Percentiles rank a stretch among this genome's conserved stretches.
Evolutionary conservation across 2,113 vertebrate genomes (phyloP).

Genomic region (Rhabdornis inornatus): DNA sequence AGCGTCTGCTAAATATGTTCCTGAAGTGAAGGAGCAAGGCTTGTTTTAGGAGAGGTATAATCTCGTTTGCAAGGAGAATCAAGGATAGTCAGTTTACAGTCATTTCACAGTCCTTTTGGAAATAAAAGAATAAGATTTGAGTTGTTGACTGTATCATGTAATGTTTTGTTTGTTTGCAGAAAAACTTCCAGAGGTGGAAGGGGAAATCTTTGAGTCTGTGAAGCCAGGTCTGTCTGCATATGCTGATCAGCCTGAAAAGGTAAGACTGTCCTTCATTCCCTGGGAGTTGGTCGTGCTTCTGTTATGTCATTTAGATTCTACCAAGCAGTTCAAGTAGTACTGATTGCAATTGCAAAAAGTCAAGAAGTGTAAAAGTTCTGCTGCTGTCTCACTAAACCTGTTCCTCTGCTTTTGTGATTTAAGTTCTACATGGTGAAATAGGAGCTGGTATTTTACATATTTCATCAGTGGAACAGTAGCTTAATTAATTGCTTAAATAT

Average conservation of each 20-base stretch:
- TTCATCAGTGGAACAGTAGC: neutral
- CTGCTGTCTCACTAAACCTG: neutral
- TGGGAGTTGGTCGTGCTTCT: neutral
- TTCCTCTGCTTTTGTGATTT: neutral
- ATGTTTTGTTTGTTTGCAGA: constrained; percentile 71
- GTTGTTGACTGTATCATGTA: neutral
- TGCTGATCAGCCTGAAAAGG: constrained; percentile 87
- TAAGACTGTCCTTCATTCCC: constrained; percentile 49
- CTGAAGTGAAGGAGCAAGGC: neutral
- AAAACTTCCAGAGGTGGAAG: constrained; percentile 84
- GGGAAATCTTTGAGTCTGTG: constrained; percentile 93
- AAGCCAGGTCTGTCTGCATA: constrained; percentile 96
- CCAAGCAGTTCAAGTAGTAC: neutral
- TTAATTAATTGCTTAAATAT: neutral
- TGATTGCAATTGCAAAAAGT: neutral
- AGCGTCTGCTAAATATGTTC: neutral
- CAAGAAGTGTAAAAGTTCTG: neutral
- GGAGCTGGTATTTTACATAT: neutral
- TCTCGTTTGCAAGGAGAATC: neutral
- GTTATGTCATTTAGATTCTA: neutral
- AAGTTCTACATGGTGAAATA: neutral
- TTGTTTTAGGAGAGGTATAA: neutral
- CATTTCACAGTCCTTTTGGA: neutral
- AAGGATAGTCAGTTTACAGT: neutral
- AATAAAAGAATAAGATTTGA: neutral